Evolutionary conservation across 1,140 invertebrate species (phyloP).

Genomic region (Mycetomoellerius zeteki): DNA sequence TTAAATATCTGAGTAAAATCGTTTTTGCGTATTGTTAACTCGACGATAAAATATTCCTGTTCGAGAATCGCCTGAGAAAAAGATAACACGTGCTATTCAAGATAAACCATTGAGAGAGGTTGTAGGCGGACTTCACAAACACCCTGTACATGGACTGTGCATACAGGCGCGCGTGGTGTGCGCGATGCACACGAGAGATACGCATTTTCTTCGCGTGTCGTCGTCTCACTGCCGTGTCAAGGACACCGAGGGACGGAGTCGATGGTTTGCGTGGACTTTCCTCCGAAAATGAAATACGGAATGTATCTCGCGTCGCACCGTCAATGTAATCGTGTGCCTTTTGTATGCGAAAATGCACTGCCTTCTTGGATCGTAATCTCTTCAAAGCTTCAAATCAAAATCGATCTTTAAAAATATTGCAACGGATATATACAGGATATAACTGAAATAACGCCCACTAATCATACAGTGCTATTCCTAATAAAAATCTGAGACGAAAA

Average conservation of each 20-base stretch:
- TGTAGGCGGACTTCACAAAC: constrained; percentile 17
- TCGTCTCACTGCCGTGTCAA: constrained; percentile 82
- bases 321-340: background rate
- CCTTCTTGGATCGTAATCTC: background rate
- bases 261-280: constrained; percentile 71
- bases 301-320: constrained; percentile 36
- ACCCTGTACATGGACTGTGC: constrained; percentile 39
- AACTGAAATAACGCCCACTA: too few species aligned
- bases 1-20: too few species aligned
- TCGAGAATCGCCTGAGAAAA: background rate
- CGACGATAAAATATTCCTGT: background rate
- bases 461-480: too few species aligned
- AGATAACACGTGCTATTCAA: background rate
- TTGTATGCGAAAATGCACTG: background rate
- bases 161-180: constrained; percentile 21
- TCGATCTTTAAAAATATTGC: background rate
- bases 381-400: background rate
- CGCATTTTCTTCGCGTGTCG: constrained; percentile 76
- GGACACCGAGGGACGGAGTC: constrained; percentile 81
- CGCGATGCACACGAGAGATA: constrained; percentile 69
- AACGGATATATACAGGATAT: too few species aligned
- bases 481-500: too few species aligned
- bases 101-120: background rate
- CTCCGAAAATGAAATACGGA: constrained; percentile 60
- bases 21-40: background rate